Percentiles rank a stretch among this genome's conserved stretches.
Conservation (phyloP, 23 tunicate genomes). For the Trididemnum nubilum region DNA sequence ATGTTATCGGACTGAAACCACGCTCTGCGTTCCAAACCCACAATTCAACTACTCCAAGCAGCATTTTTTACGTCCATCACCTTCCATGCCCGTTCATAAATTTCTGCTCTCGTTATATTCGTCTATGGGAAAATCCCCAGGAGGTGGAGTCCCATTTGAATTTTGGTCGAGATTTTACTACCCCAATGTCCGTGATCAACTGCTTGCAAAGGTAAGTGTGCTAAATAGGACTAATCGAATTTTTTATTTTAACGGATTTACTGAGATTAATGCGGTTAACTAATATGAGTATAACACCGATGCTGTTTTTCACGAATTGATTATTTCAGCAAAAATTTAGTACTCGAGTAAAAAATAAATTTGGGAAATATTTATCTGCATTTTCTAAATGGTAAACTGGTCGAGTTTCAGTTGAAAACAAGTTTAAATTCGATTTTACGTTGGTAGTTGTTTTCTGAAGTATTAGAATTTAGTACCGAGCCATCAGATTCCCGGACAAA, state of each 20-base stretch:
- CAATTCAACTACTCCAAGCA: slow-evolving; percentile 45
- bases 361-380: too few relatives aligned
- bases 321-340: too few relatives aligned
- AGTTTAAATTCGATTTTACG: too few relatives aligned
- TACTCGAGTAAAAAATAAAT: too few relatives aligned
- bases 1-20: slow-evolving; percentile 58
- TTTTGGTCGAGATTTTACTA: slow-evolving; percentile 76
- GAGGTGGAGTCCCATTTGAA: slow-evolving; percentile 75
- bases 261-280: not conserved
- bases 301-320: too few relatives aligned
- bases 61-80: slow-evolving; percentile 57
- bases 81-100: slow-evolving; percentile 58
- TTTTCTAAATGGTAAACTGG: too few relatives aligned
- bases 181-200: slow-evolving; percentile 78
- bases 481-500: too few relatives aligned
- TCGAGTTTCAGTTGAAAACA: too few relatives aligned
- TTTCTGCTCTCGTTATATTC: slow-evolving; percentile 48
- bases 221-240: not conserved
- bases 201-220: slow-evolving; percentile 62
- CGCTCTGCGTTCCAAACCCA: slow-evolving; percentile 70
- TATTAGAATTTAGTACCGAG: too few relatives aligned
- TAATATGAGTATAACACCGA: not conserved
- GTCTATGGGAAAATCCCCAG: slow-evolving; percentile 43
- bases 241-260: not conserved
- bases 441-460: too few relatives aligned